phyloP scores from a whole-genome alignment of 1,140 invertebrate species.

The Trachymyrmex septentrionalis region DNA sequence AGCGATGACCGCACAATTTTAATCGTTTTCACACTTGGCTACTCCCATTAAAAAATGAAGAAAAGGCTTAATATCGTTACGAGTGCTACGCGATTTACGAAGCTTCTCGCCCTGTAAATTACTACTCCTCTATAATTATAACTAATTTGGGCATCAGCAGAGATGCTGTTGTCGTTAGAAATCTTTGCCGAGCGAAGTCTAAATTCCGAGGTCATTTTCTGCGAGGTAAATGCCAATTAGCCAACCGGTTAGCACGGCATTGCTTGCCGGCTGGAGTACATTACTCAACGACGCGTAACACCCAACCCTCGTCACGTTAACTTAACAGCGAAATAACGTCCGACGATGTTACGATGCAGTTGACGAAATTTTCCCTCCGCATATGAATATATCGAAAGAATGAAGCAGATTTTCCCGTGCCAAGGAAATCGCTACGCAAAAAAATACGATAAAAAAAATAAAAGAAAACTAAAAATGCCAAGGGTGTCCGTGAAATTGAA shows the following conservation, averaged over 20 bases:
- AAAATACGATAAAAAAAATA: not conserved
- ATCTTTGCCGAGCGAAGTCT: constrained; percentile 54
- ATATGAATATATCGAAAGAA: constrained; percentile 28
- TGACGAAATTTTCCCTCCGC: constrained; percentile 44
- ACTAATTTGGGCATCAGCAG: constrained; percentile 59
- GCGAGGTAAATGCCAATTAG: constrained; percentile 81
- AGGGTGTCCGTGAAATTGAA: not conserved
- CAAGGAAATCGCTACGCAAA: not conserved
- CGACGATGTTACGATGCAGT: constrained; percentile 42
- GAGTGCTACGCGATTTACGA: not conserved
- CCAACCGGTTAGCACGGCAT: constrained; percentile 77
- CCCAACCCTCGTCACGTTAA: constrained; percentile 4
- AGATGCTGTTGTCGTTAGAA: constrained; percentile 20
- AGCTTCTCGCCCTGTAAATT: constrained; percentile 44
- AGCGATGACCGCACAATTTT: not conserved
- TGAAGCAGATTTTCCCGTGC: no score
- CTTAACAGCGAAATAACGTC: constrained; percentile 68
- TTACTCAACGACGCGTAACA: constrained; percentile 65
- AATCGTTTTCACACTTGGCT: not conserved
- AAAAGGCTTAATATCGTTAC: not conserved
- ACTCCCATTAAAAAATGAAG: not conserved
- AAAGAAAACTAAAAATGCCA: not conserved
- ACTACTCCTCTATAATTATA: constrained; percentile 61
- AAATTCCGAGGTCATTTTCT: constrained; percentile 77
- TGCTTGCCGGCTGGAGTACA: constrained; percentile 67